A percentile compares a stretch with the other conserved stretches of the same genome.
These are phyloP conservation scores for Elachura formosa DNA, from an alignment of 2,113 vertebrate genomes.

Conservation along the genomic window DNA sequence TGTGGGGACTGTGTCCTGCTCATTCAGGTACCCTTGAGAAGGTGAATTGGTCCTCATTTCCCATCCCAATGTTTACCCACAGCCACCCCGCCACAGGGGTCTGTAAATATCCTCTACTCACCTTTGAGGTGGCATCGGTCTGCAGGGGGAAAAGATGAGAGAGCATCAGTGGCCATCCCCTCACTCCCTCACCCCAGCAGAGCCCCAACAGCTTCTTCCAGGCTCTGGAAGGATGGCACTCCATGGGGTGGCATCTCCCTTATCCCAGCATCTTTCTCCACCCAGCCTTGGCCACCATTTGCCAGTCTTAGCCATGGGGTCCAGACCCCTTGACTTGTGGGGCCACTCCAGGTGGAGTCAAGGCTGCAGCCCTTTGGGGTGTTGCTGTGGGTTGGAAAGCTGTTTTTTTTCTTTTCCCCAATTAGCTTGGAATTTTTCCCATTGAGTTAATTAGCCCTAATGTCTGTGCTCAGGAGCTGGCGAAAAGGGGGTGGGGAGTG, in stretches of 20 bases:
- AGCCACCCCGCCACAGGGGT: no score
- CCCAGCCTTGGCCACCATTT: not conserved
- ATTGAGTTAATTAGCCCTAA: no score
- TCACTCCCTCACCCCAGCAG: not conserved
- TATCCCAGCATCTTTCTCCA: not conserved
- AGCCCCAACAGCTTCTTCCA: not conserved
- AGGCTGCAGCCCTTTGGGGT: not conserved
- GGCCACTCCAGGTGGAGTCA: not conserved
- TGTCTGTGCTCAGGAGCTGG: no score
- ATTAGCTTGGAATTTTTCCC: no score
- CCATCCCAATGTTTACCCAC: not conserved
- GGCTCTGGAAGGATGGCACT: no score
- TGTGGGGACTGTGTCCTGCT: no score
- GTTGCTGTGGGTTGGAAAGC: no score
- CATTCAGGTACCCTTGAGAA: not conserved
- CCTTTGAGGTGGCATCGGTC: constrained; percentile 51
- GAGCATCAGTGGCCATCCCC: not conserved
- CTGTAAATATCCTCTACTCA: not conserved
- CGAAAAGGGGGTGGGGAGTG: no score
- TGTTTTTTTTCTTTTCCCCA: no score
- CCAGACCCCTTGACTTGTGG: no score
- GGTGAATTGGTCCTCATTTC: not conserved
- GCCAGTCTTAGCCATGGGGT: not conserved
- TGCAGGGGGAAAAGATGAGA: not conserved
- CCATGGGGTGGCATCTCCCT: not conserved